Conservation (phyloP, 2,888 invertebrate species). For the Siphlonurus alternatus region DNA sequence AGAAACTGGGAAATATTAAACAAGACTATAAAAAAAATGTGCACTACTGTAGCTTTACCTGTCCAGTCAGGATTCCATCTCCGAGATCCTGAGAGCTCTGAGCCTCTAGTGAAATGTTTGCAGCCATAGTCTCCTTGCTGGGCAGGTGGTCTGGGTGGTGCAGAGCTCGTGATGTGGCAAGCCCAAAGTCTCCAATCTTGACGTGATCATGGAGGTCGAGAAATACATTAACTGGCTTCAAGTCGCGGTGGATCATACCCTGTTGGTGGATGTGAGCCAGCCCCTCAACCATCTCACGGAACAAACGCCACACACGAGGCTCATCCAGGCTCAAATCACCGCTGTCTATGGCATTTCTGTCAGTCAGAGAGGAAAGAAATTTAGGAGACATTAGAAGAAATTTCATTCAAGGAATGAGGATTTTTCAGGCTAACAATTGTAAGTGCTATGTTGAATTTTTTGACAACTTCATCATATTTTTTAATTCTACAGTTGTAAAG, state of each 20-base stretch:
- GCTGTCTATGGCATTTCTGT: conserved; percentile 63
- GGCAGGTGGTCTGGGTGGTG: conserved; percentile 24
- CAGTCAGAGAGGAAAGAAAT: too few relatives aligned
- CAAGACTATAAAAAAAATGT: too few relatives aligned
- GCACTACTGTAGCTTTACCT: conserved; percentile 35
- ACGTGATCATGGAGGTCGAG: conserved; percentile 87
- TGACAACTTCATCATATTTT: too few relatives aligned
- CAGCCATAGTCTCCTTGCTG: conserved; percentile 13
- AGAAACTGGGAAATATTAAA: too few relatives aligned
- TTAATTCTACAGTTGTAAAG: too few relatives aligned
- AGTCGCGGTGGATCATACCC: conserved; percentile 71
- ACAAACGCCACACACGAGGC: conserved; percentile 75
- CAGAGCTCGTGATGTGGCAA: conserved; percentile 49
- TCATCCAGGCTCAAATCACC: conserved; percentile 55
- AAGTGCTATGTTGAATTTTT: too few relatives aligned
- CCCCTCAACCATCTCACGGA: conserved; percentile 86
- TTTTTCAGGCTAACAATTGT: neutral
- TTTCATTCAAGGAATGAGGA: neutral
- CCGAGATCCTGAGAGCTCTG: conserved; percentile 20
- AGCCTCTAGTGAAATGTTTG: neutral
- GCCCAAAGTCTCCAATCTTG: conserved; percentile 95
- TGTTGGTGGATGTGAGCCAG: conserved; percentile 84
- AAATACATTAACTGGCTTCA: conserved; percentile 88
- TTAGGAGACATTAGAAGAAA: neutral
- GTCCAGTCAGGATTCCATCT: conserved; percentile 47